A percentile compares a stretch with the other conserved stretches of the same genome.
These are phyloP conservation scores for Catocala sponsa DNA, from an alignment of 2,888 invertebrate species.

Conservation along the genomic window DNA sequence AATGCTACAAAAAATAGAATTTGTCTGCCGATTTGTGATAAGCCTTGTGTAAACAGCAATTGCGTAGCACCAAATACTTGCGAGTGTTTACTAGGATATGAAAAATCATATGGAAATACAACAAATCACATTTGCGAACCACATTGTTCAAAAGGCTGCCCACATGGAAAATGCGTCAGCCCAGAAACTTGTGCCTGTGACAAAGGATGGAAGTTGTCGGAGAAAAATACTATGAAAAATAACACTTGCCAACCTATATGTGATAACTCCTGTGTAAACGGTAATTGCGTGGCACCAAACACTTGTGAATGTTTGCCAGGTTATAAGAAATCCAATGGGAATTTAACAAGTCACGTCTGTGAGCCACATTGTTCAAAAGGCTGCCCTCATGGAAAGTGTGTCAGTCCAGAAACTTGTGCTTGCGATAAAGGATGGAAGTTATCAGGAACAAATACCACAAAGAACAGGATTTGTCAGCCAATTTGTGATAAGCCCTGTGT, in stretches of 20 bases:
- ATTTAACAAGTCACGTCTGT: slow-evolving; percentile 1
- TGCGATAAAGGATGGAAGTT: slow-evolving; percentile 25
- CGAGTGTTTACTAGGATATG: slow-evolving; percentile 15
- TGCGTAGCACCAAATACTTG: slow-evolving; percentile 20
- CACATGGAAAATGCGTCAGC: slow-evolving; percentile 18
- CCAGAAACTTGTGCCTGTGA: slow-evolving; percentile 32
- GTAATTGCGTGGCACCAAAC: slow-evolving; percentile 21
- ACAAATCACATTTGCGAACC: slow-evolving; percentile 10
- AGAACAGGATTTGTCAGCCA: slow-evolving; percentile 12
- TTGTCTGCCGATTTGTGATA: slow-evolving; percentile 24
- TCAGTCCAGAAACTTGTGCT: slow-evolving; percentile 26
- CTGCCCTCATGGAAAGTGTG: slow-evolving; percentile 23
- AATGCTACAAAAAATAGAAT: background rate
- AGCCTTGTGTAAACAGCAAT: slow-evolving; percentile 12
- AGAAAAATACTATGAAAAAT: too few species aligned
- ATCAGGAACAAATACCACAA: background rate
- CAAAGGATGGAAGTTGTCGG: slow-evolving; percentile 17
- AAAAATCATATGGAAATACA: background rate
- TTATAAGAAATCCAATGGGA: background rate
- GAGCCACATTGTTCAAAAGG: slow-evolving; percentile 20
- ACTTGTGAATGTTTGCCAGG: slow-evolving; percentile 19
- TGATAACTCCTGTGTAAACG: slow-evolving; percentile 16
- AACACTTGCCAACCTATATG: slow-evolving; percentile 22
- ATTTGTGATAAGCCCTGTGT: slow-evolving; percentile 20
- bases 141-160: slow-evolving; percentile 21